Evolutionary conservation across 1,140 invertebrate genomes (phyloP).

Genomic region (Phymastichus coffea): DNA sequence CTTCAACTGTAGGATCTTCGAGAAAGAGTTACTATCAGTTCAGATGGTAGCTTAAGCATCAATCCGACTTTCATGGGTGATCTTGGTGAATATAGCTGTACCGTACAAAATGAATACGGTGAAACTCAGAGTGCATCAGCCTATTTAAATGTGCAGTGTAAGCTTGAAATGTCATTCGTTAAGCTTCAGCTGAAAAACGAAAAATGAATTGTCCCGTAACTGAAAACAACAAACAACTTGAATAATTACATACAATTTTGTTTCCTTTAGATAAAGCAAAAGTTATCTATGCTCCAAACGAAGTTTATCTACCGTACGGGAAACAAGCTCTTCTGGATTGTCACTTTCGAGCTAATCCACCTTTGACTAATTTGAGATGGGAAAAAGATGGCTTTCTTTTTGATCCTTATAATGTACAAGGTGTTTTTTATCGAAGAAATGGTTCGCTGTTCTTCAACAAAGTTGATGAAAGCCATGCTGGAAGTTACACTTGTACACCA

Average conservation of each 20-base stretch:
- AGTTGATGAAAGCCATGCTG: conserved; percentile 76
- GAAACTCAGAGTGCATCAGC: conserved; percentile 82
- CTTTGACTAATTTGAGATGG: conserved; percentile 90
- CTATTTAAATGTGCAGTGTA: conserved; percentile 93
- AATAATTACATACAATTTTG: conserved; percentile 13
- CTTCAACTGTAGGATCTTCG: conserved; percentile 59
- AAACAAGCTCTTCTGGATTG: conserved; percentile 88
- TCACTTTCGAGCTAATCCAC: conserved; percentile 90
- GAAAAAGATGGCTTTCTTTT: conserved; percentile 91
- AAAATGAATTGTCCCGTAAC: no score
- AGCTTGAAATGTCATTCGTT: conserved; percentile 47
- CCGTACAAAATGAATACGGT: conserved; percentile 77
- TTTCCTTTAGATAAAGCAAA: conserved; percentile 79
- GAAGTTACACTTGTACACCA: conserved; percentile 87
- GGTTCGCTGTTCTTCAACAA: conserved; percentile 84
- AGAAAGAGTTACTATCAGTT: conserved; percentile 61
- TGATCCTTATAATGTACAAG: conserved; percentile 86
- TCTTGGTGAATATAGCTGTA: conserved; percentile 86
- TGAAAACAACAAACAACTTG: conserved; percentile 17
- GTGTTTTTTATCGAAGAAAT: conserved; percentile 82
- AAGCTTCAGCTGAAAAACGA: background rate
- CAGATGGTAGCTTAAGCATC: conserved; percentile 76
- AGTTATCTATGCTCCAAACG: conserved; percentile 83
- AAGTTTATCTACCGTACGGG: conserved; percentile 86
- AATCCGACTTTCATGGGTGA: conserved; percentile 76